Conservation (phyloP, 2,113 vertebrate species). For the Dicrurus megarhynchus region DNA sequence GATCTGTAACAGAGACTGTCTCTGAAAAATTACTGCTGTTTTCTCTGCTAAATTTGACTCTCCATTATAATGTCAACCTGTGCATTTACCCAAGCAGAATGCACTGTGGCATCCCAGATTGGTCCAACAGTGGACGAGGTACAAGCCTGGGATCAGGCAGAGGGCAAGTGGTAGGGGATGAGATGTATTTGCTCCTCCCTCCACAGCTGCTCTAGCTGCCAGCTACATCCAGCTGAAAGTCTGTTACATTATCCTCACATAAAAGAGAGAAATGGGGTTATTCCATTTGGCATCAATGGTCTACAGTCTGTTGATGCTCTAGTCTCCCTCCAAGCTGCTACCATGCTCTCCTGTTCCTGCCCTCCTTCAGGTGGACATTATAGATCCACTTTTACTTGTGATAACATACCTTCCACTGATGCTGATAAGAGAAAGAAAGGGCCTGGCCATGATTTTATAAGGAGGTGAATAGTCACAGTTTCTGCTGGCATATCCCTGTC, state of each 20-base stretch:
- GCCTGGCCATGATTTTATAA: neutral
- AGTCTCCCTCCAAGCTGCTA: neutral
- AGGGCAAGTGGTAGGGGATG: neutral
- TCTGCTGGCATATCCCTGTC: neutral
- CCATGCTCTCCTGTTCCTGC: neutral
- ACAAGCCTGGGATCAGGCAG: neutral
- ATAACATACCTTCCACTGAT: neutral
- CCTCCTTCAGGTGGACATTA: neutral
- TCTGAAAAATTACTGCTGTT: neutral
- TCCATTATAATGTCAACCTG: neutral
- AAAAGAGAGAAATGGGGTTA: neutral
- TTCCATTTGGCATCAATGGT: neutral
- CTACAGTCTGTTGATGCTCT: neutral
- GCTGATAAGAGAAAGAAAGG: neutral
- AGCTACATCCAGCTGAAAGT: neutral
- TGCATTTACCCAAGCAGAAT: neutral
- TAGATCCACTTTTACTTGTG: neutral
- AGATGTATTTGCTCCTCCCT: neutral
- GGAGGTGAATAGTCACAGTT: neutral
- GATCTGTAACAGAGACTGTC: neutral
- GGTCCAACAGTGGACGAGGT: neutral
- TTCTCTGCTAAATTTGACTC: neutral
- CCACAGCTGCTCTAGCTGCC: neutral
- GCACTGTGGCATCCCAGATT: neutral
- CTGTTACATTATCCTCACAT: rapidly evolving